Base-by-base conservation (phyloP, 1,140 invertebrate species). In the Eupeodes corollae region DNA sequence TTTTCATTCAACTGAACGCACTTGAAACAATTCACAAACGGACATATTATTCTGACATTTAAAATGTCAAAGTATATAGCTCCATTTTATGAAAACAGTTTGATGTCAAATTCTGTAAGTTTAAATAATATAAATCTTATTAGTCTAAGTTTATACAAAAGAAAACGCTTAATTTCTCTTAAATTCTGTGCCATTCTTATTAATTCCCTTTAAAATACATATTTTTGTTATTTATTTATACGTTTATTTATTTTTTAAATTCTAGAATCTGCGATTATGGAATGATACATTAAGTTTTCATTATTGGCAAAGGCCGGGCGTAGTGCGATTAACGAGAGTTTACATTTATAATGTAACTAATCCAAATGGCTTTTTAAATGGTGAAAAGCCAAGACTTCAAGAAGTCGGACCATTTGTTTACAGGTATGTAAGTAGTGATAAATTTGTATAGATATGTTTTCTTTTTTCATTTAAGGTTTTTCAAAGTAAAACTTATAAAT, bases 281-380 rank as follows among this genome's bases (percentile, higher is more conserved):
- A 88, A 90, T 64, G 85, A 85, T 11, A 86, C 86, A 0, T 59
- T 91, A 21, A 83, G 86, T 56, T 94, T 87, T 71, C 84, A 91
- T 50, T 89, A 91, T 64, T 95, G 91, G 91, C 83, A 88, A 58
- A 84, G 89, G 55, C 87, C 89, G 0, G 89, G 90, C 0, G 84
- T 95, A 9, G 80, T 87, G 45, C 78, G 91, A 50, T 73, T 92
- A 45, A 88, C 92, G 52, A 91, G 91, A 76, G 84, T 89, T 11
- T 90, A 88, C 62, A 85, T 91, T 59, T 91, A 89, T 72, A 91
- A 91, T 64, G 82, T 89, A 21, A 88, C 86, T 13, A 91, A 91
- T 65, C 76, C 84, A 0, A 82, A 87, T 39, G 86, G 80, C 11
- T 91, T 95, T 56, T 68, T 91, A 21, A 72, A 76, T 31, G 79